Evolutionary conservation across 2,797 vertebrate genomes (phyloP).

Genomic region (Xerus rutilus): DNA sequence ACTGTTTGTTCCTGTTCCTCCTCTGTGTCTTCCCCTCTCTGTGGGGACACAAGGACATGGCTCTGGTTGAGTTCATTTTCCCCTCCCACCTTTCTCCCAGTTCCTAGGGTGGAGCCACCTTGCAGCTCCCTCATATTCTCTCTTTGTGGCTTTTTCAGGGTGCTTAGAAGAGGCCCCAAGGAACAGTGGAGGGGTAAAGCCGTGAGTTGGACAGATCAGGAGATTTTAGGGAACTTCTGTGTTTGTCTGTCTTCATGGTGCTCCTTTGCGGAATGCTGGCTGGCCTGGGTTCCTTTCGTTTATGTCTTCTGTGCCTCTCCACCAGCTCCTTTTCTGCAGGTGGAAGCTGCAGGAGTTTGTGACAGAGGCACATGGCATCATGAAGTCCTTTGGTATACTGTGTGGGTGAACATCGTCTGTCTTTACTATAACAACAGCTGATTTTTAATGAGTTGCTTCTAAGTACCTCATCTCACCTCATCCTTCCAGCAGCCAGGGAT

Average conservation of each 20-base stretch:
- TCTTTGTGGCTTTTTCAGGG: background rate
- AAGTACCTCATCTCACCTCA: background rate
- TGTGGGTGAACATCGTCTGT: background rate
- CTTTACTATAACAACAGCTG: background rate
- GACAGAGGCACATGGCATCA: background rate
- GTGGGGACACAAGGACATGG: fast-evolving
- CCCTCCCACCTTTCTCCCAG: background rate
- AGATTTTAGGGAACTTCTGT: background rate
- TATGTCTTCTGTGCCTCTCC: background rate
- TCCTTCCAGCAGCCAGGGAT: background rate
- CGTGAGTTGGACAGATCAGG: background rate
- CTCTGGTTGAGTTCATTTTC: background rate
- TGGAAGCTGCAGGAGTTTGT: background rate
- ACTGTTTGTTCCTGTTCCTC: background rate
- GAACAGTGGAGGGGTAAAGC: background rate
- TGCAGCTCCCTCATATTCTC: background rate
- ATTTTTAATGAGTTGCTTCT: background rate
- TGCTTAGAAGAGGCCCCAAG: background rate
- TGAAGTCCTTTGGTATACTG: background rate
- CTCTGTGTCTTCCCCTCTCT: background rate
- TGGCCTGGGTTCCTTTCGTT: background rate
- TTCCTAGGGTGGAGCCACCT: background rate
- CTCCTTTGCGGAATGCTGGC: background rate
- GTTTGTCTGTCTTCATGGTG: background rate
- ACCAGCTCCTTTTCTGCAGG: background rate